Evolutionary conservation across 2,797 vertebrate species (phyloP).

Genomic region (Podargus strigoides): DNA sequence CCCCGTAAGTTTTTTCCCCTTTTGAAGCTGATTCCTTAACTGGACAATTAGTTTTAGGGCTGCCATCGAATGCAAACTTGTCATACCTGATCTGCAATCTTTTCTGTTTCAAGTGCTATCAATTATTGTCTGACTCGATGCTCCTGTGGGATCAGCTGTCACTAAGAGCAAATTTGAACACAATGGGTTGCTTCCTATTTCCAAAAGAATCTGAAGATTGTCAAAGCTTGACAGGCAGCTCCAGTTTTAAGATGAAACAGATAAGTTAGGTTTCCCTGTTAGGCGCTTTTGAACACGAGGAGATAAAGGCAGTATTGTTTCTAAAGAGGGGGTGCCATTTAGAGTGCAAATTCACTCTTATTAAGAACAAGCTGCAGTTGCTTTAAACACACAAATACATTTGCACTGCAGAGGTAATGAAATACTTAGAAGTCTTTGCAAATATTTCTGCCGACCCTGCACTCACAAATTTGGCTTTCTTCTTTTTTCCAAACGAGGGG

Average conservation of each 20-base stretch:
- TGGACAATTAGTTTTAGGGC: conserved; percentile 42
- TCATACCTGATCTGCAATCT: conserved; percentile 53
- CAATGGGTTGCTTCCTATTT: conserved; percentile 69
- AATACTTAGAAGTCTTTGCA: neutral
- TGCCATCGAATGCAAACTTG: conserved; percentile 23
- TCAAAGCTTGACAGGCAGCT: conserved; percentile 45
- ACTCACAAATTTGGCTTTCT: neutral
- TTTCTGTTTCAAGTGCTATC: conserved; percentile 64
- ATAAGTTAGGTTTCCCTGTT: conserved; percentile 59
- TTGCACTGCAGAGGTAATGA: conserved; percentile 27
- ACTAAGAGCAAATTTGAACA: conserved; percentile 57
- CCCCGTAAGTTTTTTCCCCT: neutral
- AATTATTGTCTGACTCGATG: conserved; percentile 65
- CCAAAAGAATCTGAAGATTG: conserved; percentile 59
- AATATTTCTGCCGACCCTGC: neutral
- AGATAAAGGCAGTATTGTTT: conserved; percentile 62
- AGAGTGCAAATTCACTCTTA: conserved; percentile 22
- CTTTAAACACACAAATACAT: conserved; percentile 21
- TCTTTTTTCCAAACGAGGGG: neutral
- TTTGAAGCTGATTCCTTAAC: conserved; percentile 48
- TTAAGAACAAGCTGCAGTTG: conserved; percentile 2
- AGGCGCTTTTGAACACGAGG: conserved; percentile 38
- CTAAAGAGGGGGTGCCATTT: conserved; percentile 29
- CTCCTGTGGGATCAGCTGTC: conserved; percentile 59
- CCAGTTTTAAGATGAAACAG: conserved; percentile 58